These are phyloP conservation scores for Oithona nana DNA, from an alignment of 2,888 invertebrate genomes.

Conservation along the genomic window DNA sequence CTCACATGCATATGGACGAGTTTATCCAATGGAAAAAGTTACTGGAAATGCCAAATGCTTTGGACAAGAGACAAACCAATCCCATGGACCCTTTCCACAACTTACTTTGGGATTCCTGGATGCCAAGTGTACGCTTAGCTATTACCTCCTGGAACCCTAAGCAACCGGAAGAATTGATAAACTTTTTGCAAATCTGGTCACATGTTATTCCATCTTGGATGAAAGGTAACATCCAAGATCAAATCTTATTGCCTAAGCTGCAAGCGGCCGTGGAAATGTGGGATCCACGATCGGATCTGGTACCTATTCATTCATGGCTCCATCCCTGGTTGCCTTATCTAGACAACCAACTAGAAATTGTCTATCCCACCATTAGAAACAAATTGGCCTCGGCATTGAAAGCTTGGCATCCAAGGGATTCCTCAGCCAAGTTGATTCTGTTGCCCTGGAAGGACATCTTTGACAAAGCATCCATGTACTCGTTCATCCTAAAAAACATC, in stretches of 20 bases:
- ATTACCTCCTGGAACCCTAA: conserved; percentile 39
- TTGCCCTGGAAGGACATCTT: conserved; percentile 73
- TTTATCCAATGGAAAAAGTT: conserved; percentile 30
- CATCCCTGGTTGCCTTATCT: conserved; percentile 84
- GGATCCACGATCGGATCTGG: conserved; percentile 86
- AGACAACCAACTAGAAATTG: conserved; percentile 38
- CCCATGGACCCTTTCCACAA: conserved; percentile 46
- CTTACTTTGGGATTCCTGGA: conserved; percentile 73
- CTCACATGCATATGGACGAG: conserved; percentile 27
- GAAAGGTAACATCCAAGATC: conserved; percentile 55
- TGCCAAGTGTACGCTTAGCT: conserved; percentile 55
- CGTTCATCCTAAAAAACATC: conserved; percentile 64
- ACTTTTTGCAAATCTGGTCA: conserved; percentile 39
- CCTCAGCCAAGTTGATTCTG: conserved; percentile 74
- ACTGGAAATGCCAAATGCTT: not conserved
- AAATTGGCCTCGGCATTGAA: conserved; percentile 69
- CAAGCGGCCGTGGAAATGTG: conserved; percentile 58
- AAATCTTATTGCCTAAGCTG: conserved; percentile 48
- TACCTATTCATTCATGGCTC: conserved; percentile 91
- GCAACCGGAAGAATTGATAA: conserved; percentile 20
- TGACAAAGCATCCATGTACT: conserved; percentile 50
- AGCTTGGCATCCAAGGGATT: conserved; percentile 90
- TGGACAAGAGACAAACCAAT: not conserved
- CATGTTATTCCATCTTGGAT: conserved; percentile 64
- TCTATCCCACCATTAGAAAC: conserved; percentile 76